Conservation (phyloP, 2,113 vertebrate genomes). For the Oreochromis niloticus region DNA sequence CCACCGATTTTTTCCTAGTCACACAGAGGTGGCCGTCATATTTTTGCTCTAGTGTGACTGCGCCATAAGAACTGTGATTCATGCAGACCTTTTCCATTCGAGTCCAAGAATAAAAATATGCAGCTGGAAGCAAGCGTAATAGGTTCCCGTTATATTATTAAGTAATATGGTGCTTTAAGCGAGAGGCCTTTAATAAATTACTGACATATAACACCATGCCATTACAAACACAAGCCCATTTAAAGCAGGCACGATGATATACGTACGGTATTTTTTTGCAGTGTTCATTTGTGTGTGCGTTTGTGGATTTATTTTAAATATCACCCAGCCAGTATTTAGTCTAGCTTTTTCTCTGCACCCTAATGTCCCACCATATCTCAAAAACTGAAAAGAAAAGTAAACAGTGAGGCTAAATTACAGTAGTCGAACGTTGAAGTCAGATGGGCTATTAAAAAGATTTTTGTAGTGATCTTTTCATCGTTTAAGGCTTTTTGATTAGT, state of each 20-base stretch:
- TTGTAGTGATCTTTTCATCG: neutral
- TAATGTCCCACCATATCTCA: neutral
- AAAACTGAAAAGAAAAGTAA: neutral
- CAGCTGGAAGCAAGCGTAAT: neutral
- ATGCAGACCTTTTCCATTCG: neutral
- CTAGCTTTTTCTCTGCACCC: neutral
- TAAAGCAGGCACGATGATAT: neutral
- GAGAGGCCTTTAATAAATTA: neutral
- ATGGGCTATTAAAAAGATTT: neutral
- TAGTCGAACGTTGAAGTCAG: neutral
- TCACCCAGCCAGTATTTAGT: neutral
- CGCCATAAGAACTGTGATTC: neutral
- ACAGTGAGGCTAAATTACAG: neutral
- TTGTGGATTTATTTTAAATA: neutral
- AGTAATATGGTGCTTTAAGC: neutral
- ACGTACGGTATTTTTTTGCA: accelerated
- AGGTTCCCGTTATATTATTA: neutral
- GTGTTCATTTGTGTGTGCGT: neutral
- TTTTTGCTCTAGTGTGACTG: neutral
- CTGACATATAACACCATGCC: neutral
- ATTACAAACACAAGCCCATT: neutral
- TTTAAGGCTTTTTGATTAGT: neutral
- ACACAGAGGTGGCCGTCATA: neutral
- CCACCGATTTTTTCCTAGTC: neutral
- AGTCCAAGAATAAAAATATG: neutral